Percentiles rank a stretch among this genome's conserved stretches.
Evolutionary conservation across 2,797 vertebrate genomes (phyloP).

Genomic region (Eidolon dupreanum): DNA sequence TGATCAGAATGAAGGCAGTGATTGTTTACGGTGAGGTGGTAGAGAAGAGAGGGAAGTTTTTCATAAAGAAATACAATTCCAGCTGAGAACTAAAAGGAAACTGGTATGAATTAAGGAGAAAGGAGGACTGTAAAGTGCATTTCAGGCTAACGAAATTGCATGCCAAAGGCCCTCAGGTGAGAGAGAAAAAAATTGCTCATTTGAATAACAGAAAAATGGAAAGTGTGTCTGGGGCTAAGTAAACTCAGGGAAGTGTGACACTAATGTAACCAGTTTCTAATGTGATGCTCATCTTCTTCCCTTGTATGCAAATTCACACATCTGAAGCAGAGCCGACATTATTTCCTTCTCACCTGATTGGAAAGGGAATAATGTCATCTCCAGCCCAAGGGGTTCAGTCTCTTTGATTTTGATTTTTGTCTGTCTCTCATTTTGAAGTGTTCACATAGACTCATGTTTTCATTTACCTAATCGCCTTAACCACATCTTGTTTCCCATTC

Average conservation of each 20-base stretch:
- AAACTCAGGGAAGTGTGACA: not conserved
- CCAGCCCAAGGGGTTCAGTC: not conserved
- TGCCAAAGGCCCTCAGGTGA: not conserved
- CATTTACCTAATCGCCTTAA: not conserved
- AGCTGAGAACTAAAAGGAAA: not conserved
- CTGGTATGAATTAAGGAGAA: not conserved
- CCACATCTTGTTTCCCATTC: not conserved
- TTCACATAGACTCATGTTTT: not conserved
- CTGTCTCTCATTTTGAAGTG: not conserved
- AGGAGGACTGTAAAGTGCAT: not conserved
- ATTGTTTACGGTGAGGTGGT: fast-evolving
- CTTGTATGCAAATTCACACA: not conserved
- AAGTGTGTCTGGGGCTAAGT: not conserved
- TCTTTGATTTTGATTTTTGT: not conserved
- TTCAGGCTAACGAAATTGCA: not conserved
- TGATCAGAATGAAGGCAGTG: not conserved
- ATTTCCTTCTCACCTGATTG: not conserved
- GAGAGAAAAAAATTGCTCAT: not conserved
- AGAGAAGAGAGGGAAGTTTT: not conserved
- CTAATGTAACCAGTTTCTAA: not conserved
- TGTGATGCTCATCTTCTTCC: not conserved
- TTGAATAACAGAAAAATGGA: not conserved
- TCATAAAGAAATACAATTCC: not conserved
- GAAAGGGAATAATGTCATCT: too few relatives aligned
- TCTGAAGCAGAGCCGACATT: not conserved